Evolutionary conservation across 2,888 invertebrate genomes (phyloP).

Genomic region (Rambutsinella grinnellia): DNA sequence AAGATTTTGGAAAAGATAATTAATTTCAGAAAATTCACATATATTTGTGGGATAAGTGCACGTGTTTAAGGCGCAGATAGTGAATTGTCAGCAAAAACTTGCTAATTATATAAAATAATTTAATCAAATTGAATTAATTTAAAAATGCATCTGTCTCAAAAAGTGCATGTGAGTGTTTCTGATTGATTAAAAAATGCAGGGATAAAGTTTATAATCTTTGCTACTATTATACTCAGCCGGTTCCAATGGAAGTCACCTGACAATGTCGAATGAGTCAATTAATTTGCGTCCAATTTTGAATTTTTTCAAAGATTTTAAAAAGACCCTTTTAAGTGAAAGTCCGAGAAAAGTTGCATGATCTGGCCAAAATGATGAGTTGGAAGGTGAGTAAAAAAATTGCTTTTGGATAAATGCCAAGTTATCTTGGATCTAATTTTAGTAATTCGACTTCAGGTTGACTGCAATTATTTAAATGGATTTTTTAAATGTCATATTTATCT

Average conservation of each 20-base stretch:
- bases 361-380: slow-evolving; percentile 32
- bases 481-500: too few relatives aligned
- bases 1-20: background rate
- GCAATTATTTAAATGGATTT: slow-evolving; percentile 1
- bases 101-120: too few relatives aligned
- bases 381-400: slow-evolving; percentile 39
- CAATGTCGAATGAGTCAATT: background rate
- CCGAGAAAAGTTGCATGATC: background rate
- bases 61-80: too few relatives aligned
- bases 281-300: background rate
- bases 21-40: too few relatives aligned
- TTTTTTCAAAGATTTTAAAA: background rate
- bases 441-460: too few relatives aligned
- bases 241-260: background rate
- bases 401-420: background rate
- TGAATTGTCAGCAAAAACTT: too few relatives aligned
- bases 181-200: background rate
- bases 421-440: background rate
- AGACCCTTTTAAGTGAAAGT: background rate
- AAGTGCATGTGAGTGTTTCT: too few relatives aligned
- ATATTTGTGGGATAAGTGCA: too few relatives aligned
- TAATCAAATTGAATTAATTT: too few relatives aligned
- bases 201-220: background rate
- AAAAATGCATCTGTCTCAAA: too few relatives aligned
- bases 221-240: background rate